Evolutionary conservation across 92 coral and sea anemone genomes (phyloP).

Genomic region (Anthopleura xanthogrammica): DNA sequence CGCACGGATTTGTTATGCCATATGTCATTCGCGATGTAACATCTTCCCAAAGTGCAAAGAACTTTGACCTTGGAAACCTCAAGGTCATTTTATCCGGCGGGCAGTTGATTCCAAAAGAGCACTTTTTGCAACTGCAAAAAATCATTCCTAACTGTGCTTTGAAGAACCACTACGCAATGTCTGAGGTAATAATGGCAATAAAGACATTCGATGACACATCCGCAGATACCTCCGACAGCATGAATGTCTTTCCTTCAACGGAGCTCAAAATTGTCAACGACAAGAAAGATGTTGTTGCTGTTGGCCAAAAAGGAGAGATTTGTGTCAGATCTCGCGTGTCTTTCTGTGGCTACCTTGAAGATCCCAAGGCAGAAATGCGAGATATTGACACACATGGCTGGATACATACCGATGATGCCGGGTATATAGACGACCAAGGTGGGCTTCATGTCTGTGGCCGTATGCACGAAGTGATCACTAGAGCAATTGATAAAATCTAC

Average conservation of each 20-base stretch:
- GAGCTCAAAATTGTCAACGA: constrained; percentile 26
- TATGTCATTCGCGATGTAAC: not conserved
- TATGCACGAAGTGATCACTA: constrained; percentile 16
- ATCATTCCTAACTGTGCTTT: not conserved
- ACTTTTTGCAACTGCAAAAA: not conserved
- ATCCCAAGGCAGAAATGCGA: constrained; percentile 6
- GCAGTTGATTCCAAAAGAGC: not conserved
- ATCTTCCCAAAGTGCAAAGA: not conserved
- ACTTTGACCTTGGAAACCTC: constrained; percentile 16
- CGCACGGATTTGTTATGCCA: not conserved
- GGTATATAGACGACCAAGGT: constrained; percentile 23
- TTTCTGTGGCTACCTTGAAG: constrained; percentile 10
- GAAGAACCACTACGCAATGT: not conserved
- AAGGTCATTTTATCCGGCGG: constrained; percentile 1
- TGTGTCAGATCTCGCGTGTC: constrained; percentile 2
- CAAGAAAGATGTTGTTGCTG: not conserved
- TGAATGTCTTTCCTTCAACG: constrained; percentile 6
- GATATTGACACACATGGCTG: constrained; percentile 23
- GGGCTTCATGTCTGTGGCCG: constrained; percentile 33
- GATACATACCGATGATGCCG: constrained; percentile 23
- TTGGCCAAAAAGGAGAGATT: constrained; percentile 24
- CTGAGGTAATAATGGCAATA: not conserved
- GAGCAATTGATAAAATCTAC: constrained; percentile 28
- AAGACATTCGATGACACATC: not conserved
- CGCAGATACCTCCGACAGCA: constrained; percentile 9